Evolutionary conservation across 2,888 invertebrate species (phyloP).

Genomic region (Papilio demoleus): DNA sequence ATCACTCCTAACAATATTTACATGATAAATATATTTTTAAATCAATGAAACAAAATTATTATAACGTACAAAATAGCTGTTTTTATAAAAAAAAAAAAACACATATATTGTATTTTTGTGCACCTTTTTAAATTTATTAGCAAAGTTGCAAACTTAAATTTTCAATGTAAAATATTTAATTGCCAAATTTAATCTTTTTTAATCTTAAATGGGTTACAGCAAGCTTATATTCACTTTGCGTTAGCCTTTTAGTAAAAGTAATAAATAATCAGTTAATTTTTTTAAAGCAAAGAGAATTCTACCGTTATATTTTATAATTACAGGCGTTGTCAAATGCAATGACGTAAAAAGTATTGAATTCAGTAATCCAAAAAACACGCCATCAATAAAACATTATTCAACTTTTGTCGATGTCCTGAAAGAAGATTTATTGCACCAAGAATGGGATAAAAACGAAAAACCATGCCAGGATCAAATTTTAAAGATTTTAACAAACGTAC

Average conservation of each 20-base stretch:
- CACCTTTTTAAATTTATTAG: background rate
- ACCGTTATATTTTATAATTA: background rate
- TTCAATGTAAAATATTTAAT: background rate
- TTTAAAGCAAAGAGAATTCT: too few species aligned
- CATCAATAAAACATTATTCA: conserved; percentile 17
- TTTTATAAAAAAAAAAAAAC: background rate
- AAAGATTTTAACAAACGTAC: conserved; percentile 43
- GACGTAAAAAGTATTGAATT: background rate
- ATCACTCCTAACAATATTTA: too few species aligned
- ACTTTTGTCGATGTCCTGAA: conserved; percentile 29
- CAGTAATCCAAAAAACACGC: background rate
- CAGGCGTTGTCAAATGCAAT: conserved; percentile 12
- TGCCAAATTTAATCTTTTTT: background rate
- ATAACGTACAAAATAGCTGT: background rate
- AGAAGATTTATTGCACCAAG: conserved; percentile 33
- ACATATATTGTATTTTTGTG: background rate
- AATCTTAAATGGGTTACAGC: background rate
- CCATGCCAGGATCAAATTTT: conserved; percentile 41
- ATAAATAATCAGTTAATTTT: too few species aligned
- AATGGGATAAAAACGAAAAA: conserved; percentile 40
- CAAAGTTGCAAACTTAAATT: background rate
- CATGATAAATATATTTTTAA: too few species aligned
- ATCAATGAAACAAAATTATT: too few species aligned
- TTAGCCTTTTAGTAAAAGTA: background rate
- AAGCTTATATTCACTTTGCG: background rate